Base-by-base conservation (phyloP, 2,888 invertebrate species). In the Odontomyia ornata region DNA sequence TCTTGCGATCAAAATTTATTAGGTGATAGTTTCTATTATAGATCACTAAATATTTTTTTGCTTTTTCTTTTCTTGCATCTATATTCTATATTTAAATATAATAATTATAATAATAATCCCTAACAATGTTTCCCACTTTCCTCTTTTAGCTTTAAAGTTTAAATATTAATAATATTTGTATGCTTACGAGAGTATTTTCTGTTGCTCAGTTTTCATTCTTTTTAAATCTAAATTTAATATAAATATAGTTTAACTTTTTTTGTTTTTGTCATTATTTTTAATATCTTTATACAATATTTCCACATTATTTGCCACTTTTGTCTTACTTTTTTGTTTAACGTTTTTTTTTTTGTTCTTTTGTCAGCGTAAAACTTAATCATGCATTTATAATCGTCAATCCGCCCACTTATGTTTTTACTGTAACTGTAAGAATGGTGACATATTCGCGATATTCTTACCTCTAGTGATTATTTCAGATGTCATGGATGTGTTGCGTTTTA, bases 401-500 rank as follows among this genome's bases (percentile, higher is more conserved):
- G 18, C 62, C 7, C 65, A 36, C 21, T 65, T 5, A 36, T 9
- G 9, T 36, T 36, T 18, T 65, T 65, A 46, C 18, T 71, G 3
- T 21, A 46, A 9, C 36, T 30, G 15, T 30, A n/a, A n/a, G n/a
- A n/a, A n/a, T n/a, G n/a, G n/a, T n/a, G n/a, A n/a, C n/a, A n/a
- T n/a, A n/a, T n/a, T 36, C 3, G 9, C 36, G 9, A 36, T 36
- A 5, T 36, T 36, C 36, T 5, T 36, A 5, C n/a, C 9, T 3
- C 36, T 5, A 36, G 9, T 9, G 36, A 36, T 36, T 36, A 9
- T 36, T 36, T 5, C 36, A 36, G 9, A 36, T 36, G 36, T 36
- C 3, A 5, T 36, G 36, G 36, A 36, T 36, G 36, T 65, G 23
- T 65, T 75, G 67, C 47, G 30, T 75, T 84, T n/a, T 82, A 86